These are phyloP conservation scores for Tragelaphus scriptus DNA, from an alignment of 2,113 vertebrate genomes.

Conservation along the genomic window DNA sequence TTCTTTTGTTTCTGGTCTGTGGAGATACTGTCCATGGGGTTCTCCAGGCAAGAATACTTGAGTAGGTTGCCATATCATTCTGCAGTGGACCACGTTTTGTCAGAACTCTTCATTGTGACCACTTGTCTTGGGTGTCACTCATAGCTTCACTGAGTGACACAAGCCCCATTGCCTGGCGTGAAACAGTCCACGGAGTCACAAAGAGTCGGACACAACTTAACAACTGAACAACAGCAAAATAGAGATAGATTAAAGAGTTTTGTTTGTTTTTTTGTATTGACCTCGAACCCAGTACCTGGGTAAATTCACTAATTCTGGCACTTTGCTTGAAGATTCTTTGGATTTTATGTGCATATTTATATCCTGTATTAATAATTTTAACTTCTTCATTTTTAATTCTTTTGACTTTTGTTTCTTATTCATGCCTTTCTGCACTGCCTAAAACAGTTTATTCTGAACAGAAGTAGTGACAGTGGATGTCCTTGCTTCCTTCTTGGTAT, in stretches of 20 bases:
- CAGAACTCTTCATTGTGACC: not conserved
- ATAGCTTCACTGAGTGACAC: not conserved
- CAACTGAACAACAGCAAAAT: not conserved
- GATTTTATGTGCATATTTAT: not conserved
- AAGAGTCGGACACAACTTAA: not conserved
- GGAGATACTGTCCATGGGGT: not conserved
- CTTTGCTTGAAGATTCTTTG: not conserved
- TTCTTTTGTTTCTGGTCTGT: not conserved
- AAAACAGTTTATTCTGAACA: not conserved
- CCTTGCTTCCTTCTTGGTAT: not conserved
- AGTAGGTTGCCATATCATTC: not conserved
- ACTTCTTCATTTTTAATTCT: not conserved
- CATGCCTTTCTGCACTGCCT: not conserved
- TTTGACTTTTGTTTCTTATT: not conserved
- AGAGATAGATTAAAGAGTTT: not conserved
- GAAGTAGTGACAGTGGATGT: not conserved
- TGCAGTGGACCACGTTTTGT: not conserved
- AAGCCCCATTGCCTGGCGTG: not conserved
- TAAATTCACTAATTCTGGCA: not conserved
- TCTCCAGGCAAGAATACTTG: not conserved
- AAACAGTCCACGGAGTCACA: not conserved
- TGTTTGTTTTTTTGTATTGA: not conserved
- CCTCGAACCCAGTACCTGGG: not conserved
- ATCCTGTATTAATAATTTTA: not conserved
- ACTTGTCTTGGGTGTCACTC: not conserved